Percentiles rank a stretch among this genome's conserved stretches.
Evolutionary conservation across 2,888 invertebrate species (phyloP).

Genomic region (Hypsopygia costalis): DNA sequence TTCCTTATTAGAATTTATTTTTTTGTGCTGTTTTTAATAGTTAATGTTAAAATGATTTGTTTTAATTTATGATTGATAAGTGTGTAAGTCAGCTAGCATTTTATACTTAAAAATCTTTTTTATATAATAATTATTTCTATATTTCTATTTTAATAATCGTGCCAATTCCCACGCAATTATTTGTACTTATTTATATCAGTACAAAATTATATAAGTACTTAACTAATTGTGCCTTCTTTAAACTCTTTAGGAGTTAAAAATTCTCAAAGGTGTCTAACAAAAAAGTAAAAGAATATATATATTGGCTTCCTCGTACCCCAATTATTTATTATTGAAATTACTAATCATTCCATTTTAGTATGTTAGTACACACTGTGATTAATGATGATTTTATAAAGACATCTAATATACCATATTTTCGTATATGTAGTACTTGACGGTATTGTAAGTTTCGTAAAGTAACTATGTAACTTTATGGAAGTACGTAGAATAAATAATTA

Average conservation of each 20-base stretch:
- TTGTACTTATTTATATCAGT: slow-evolving; percentile 27
- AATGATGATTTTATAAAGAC: slow-evolving; percentile 43
- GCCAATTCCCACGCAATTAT: slow-evolving; percentile 34
- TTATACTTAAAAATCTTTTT: slow-evolving; percentile 16
- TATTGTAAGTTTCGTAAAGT: slow-evolving; percentile 66
- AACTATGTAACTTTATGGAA: slow-evolving; percentile 52
- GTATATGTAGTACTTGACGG: slow-evolving; percentile 49
- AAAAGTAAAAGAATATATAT: slow-evolving; percentile 8
- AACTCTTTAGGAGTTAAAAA: slow-evolving; percentile 19
- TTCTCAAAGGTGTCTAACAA: slow-evolving; percentile 11
- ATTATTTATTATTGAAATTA: slow-evolving; percentile 22
- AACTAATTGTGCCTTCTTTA: slow-evolving; percentile 22
- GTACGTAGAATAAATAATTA: slow-evolving; percentile 61
- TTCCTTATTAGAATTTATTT: slow-evolving; percentile 47
- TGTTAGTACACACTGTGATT: slow-evolving; percentile 68
- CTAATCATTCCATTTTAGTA: slow-evolving; percentile 68
- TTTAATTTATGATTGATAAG: slow-evolving; percentile 25
- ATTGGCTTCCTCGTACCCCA: slow-evolving; percentile 16
- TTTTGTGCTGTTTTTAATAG: slow-evolving; percentile 30
- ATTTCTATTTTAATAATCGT: slow-evolving; percentile 26
- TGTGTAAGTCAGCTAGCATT: slow-evolving; percentile 30
- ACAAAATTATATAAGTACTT: slow-evolving; percentile 31
- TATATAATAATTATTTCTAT: slow-evolving; percentile 4
- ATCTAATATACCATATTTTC: slow-evolving; percentile 47
- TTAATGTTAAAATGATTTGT: slow-evolving; percentile 18